A percentile compares a stretch with the other conserved stretches of the same genome.
phyloP scores from a whole-genome alignment of 2,113 vertebrate genomes.

The Cisticola juncidis region DNA sequence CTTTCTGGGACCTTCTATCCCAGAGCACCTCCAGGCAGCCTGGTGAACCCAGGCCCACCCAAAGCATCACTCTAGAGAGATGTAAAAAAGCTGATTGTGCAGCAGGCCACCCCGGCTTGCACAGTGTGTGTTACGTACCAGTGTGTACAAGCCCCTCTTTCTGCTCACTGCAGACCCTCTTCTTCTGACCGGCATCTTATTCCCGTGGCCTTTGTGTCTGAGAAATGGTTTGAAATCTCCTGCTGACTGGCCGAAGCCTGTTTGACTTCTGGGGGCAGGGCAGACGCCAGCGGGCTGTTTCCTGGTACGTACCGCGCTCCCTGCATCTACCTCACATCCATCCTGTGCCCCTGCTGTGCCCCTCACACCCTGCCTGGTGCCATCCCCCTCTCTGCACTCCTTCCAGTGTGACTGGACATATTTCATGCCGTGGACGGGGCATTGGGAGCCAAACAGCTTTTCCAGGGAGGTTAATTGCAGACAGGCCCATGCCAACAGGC shows the following conservation, averaged over 20 bases:
- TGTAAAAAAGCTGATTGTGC: not conserved
- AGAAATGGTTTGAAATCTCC: slow-evolving; percentile 99
- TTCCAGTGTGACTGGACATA: not conserved
- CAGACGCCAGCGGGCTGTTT: slow-evolving; percentile 82
- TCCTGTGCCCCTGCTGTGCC: not conserved
- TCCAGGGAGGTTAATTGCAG: slow-evolving; percentile 10
- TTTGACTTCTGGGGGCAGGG: slow-evolving; percentile 85
- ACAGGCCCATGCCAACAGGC: not conserved
- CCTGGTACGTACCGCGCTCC: slow-evolving; percentile 81
- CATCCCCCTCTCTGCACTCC: not conserved
- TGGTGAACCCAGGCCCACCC: not conserved
- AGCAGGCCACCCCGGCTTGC: not conserved
- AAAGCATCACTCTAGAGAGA: not conserved
- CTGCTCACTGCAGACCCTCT: slow-evolving; percentile 83
- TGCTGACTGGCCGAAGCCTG: slow-evolving; percentile 91
- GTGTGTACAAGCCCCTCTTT: slow-evolving; percentile 51
- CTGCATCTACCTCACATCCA: not conserved
- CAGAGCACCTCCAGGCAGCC: not conserved
- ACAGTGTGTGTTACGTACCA: not conserved
- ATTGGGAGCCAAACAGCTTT: not conserved
- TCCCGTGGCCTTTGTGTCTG: slow-evolving; percentile 99
- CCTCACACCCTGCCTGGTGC: not conserved
- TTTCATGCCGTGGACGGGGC: not conserved
- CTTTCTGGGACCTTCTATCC: not conserved
- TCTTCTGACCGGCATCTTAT: slow-evolving; percentile 97